Evolutionary conservation across 2,113 vertebrate genomes (phyloP), one percentile per base, ranked within the genome.

Genomic region (Megatriorchis doriae): DNA sequence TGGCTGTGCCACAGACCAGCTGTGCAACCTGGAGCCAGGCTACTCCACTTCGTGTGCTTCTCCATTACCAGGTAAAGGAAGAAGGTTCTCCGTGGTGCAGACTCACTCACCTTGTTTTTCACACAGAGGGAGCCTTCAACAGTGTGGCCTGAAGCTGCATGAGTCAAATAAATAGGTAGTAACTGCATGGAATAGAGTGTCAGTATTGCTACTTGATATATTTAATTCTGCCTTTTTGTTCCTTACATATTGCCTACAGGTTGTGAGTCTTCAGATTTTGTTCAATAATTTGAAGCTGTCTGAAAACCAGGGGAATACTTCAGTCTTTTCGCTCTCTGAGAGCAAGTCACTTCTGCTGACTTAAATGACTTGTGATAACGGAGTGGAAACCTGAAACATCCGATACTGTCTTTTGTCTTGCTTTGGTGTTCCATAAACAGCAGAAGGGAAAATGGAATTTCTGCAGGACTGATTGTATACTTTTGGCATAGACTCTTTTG

Each of bases 371-470:
- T 47, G 23, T 73, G 58, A 72, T 56, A 78, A 84, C 40, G 34
- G 56, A 91, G 52, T 91, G 47, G 38, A 81, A 93, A 90, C 52
- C 19, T 74, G 43, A 85, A 90, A 61, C 34, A 32, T 45, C 61
- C 11, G 19, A 81, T 86, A 38, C 3, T 86, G 70, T 85, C 58
- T 86, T 86, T 85, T 68, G 63, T 90, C 75, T 80, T 83, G 61
- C 52, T 68, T 78, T 85, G 61, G 27, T 43, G 61, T 86, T 92
- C 83, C 80, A 92, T 75, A 70, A 93, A 58, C 62, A 85, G 59
- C 52, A 94, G 77, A 85, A 95, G 36, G 36, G 86, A 88, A 95
- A 70, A 62, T 20, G 27, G 87, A 86, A 68, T 93, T 67, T 94
- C 58, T 11, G 17, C 70, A 77, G 78, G 58, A 91, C 70, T 71